These are phyloP conservation scores for Dromococcyx pavoninus DNA, from an alignment of 2,797 vertebrate species.

Conservation along the genomic window DNA sequence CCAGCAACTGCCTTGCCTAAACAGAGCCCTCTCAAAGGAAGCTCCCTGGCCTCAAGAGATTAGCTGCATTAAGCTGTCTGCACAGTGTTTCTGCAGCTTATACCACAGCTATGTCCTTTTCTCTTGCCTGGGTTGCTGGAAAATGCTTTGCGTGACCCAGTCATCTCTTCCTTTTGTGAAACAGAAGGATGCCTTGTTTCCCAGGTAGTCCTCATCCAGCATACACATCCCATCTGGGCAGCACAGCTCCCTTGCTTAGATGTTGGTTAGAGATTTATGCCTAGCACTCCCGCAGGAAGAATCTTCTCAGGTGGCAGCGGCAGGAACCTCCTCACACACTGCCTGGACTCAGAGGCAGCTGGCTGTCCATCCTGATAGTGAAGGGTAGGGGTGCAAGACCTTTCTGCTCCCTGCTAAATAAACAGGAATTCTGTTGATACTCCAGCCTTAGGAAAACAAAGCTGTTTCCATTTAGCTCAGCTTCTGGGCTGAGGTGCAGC, in stretches of 20 bases:
- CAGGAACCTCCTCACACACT: background rate
- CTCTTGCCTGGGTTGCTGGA: background rate
- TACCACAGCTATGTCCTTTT: background rate
- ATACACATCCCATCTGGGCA: background rate
- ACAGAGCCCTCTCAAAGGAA: conserved; percentile 29
- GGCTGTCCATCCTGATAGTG: background rate
- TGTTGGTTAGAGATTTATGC: background rate
- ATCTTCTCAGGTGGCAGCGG: background rate
- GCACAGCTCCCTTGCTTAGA: background rate
- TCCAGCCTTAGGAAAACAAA: conserved; percentile 58
- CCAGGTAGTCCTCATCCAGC: background rate
- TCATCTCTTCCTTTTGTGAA: background rate
- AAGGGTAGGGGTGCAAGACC: background rate
- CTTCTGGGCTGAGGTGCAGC: conserved; percentile 36
- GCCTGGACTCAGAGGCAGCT: background rate
- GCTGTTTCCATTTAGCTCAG: conserved; percentile 51
- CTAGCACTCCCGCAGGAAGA: background rate
- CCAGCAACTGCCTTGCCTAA: conserved; percentile 44
- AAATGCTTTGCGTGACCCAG: background rate
- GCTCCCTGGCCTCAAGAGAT: conserved; percentile 41
- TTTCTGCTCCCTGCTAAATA: conserved; percentile 13
- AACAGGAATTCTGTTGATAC: conserved; percentile 39
- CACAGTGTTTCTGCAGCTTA: conserved; percentile 6
- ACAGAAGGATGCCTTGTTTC: background rate
- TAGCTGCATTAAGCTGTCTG: conserved; percentile 5